Evolutionary conservation across 2,888 invertebrate species (phyloP), one percentile per base, ranked within the genome.

Genomic region (Ephialtes manifestator): DNA sequence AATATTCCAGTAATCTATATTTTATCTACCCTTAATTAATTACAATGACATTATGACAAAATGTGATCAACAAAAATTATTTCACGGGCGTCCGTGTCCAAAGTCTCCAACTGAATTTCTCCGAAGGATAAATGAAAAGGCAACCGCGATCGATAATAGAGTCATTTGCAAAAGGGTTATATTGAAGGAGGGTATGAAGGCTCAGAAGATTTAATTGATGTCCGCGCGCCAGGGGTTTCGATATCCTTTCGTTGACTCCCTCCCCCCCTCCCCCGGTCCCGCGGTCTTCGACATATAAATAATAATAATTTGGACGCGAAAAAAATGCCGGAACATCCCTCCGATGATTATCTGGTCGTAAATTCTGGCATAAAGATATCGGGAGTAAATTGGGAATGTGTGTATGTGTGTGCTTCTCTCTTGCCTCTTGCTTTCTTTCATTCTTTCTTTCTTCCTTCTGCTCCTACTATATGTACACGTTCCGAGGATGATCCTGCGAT

Each of bases 291-390:
- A 87, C 90, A 92, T 92, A 93, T 92, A 92, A 93, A 94, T 94
- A 93, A 93, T 93, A 93, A 94, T 93, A 93, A 93, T 92, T 92
- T 91, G 89, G 89, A 72, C 89, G 82, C 74, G 81, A 91, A 92
- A 92, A 90, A 93, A 92, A 92, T 91, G 91, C 90, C 92, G 92
- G 93, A 93, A 93, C 94, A 93, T 92, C 93, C 93, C 92, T 92
- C 92, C 90, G 94, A 93, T 93, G 92, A 93, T 93, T 94, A 94
- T 94, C 94, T 91, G 93, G 91, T 93, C 94, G 91, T 94, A 94
- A 94, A 94, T 94, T 90, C 88, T 87, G 79, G 90, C 90, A 93
- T 94, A 93, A 94, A 94, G 94, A 93, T 94, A 94, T 94, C 93
- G 93, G 90, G 92, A 92, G 92, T 92, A 93, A 94, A 94, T 94